phyloP scores from a whole-genome alignment of 2,113 vertebrate genomes.

The Solenodon paradoxus region DNA sequence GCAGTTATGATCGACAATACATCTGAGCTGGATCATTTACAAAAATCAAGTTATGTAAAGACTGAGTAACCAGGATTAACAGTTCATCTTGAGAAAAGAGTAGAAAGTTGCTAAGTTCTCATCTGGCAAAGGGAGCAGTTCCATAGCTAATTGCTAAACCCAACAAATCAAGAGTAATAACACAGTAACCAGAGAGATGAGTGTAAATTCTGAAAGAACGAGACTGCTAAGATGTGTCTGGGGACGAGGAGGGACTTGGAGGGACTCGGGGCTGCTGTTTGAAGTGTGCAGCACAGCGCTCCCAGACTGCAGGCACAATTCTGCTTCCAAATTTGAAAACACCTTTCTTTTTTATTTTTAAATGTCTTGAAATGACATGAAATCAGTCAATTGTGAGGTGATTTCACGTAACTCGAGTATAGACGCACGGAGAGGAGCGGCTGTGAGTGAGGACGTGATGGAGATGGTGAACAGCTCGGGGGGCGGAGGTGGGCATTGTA shows the following conservation, averaged over 20 bases:
- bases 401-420: background rate
- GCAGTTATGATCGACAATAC: background rate
- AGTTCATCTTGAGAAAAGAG: background rate
- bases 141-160: constrained; percentile 25
- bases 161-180: background rate
- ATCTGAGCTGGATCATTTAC: background rate
- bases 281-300: too few species aligned
- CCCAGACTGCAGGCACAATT: background rate
- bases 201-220: background rate
- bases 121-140: background rate
- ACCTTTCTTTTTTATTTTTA: background rate
- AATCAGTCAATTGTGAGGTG: too few species aligned
- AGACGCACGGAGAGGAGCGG: background rate
- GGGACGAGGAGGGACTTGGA: background rate
- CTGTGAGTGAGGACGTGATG: background rate
- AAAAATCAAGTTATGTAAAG: background rate
- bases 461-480: background rate
- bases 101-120: background rate
- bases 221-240: background rate
- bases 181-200: background rate
- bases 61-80: too few species aligned
- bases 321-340: background rate
- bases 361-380: background rate
- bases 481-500: background rate
- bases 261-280: too few species aligned